Conservation (phyloP, 2,113 vertebrate species). For the Neopipo cinnamomea region DNA sequence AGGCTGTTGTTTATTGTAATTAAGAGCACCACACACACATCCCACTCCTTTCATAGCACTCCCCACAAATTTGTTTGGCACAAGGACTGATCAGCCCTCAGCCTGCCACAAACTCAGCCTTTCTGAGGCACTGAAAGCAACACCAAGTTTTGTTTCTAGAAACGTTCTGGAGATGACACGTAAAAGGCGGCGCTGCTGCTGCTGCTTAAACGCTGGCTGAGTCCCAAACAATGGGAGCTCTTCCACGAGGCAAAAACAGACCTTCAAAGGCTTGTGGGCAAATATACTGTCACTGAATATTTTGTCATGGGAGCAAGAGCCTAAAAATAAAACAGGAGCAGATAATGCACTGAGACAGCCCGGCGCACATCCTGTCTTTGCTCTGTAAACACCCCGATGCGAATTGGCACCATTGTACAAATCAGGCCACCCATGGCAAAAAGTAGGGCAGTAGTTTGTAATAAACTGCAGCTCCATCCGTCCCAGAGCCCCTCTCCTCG, state of each 20-base stretch:
- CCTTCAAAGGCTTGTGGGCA: constrained; percentile 22
- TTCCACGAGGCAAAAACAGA: neutral
- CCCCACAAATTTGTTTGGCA: neutral
- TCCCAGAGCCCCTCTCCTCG: accelerated
- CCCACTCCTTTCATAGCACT: neutral
- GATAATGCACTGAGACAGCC: constrained; percentile 40
- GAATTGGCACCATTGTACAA: neutral
- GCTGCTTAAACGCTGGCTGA: neutral
- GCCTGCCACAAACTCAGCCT: neutral
- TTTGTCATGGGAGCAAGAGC: constrained; percentile 34
- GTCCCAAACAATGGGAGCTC: neutral
- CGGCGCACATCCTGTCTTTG: neutral
- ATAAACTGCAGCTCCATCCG: neutral
- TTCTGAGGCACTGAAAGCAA: neutral
- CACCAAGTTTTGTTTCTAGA: neutral
- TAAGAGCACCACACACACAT: neutral
- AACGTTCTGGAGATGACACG: neutral
- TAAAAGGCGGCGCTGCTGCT: neutral
- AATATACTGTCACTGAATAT: constrained; percentile 36
- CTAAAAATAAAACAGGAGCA: neutral
- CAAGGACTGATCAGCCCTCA: neutral
- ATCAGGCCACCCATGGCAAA: neutral
- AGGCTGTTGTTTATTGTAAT: neutral
- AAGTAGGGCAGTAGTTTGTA: neutral
- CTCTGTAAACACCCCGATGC: neutral